These are phyloP conservation scores for Corythornis leucogaster DNA, from an alignment of 2,797 vertebrate species.

Conservation along the genomic window DNA sequence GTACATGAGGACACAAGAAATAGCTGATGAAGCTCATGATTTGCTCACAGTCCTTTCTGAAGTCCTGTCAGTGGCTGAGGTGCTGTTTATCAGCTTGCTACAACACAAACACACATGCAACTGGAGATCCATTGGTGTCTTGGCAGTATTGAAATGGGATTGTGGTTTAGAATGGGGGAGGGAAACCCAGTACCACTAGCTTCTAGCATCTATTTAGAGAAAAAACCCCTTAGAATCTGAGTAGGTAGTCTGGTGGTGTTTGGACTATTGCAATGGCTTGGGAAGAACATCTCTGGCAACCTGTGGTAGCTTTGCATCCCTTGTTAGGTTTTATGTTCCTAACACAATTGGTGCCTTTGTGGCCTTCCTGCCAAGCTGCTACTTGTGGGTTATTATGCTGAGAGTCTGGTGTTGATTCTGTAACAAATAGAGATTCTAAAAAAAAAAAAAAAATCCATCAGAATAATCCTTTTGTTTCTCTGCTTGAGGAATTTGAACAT, in stretches of 20 bases:
- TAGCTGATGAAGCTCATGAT: background rate
- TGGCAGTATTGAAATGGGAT: background rate
- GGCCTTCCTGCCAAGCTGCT: background rate
- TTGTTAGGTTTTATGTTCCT: background rate
- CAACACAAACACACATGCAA: background rate
- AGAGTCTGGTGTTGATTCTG: background rate
- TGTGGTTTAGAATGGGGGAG: background rate
- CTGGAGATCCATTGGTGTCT: background rate
- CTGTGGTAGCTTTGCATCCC: background rate
- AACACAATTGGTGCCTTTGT: background rate
- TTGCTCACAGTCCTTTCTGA: background rate
- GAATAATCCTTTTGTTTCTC: slow-evolving; percentile 21
- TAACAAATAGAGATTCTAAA: background rate
- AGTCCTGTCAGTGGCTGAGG: background rate
- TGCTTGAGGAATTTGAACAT: too few relatives aligned
- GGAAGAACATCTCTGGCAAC: background rate
- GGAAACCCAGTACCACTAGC: background rate
- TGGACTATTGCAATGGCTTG: background rate
- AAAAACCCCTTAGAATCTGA: background rate
- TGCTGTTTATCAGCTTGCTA: background rate
- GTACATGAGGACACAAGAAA: background rate
- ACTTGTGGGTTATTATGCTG: background rate
- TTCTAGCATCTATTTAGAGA: background rate
- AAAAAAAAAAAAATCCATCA: background rate
- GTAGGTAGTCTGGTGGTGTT: background rate